Base-by-base conservation (phyloP, 2,797 vertebrate species). In the Hoplostethus atlanticus region DNA sequence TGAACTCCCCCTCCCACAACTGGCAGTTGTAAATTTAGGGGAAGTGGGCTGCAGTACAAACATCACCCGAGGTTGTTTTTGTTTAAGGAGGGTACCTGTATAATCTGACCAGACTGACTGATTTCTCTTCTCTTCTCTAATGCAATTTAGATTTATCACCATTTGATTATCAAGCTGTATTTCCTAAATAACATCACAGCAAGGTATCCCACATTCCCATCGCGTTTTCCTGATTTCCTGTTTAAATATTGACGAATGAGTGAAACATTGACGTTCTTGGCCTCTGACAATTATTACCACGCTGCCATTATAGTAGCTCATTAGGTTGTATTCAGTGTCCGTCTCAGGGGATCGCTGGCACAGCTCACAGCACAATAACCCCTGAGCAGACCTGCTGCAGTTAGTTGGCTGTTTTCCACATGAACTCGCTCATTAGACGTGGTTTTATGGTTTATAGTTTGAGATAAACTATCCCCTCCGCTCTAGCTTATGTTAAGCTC, bases 11-110 rank as follows among this genome's bases (percentile, higher is more conserved):
- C 50, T 2, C 21, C 36, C 5, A 38, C 12, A 64, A 85, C 25
- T 81, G 89, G 75, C 87, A 69, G 91, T 92, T 91, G 69, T 7
- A 84, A 1, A 77, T 78, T 90, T 91, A 90, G 80, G 89, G 89
- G 91, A 92, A 92, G 86, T 90, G 68, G 48, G 53, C 71, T 79
- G 30, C 61, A 83, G 62, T 79, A 70, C 67, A 87, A 87, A 91
- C 81, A 85, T 71, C 16, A 80, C 55, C 68, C 44, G 15, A 61
- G 62, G n/a, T 63, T 64, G 56, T 34, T 70, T 80, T 76, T 84
- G 7, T 53, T 70, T 66, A 73, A 81, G 76, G 77, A 86, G 79
- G 72, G 54, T 64, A 71, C 50, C 6, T 42, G 34, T 40, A 30
- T 34, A 68, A 34, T 66, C 28, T 76, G 53, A 67, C 16, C 50